Evolutionary conservation across 2,888 invertebrate species (phyloP).

Genomic region (Hirtodrosophila duncani): DNA sequence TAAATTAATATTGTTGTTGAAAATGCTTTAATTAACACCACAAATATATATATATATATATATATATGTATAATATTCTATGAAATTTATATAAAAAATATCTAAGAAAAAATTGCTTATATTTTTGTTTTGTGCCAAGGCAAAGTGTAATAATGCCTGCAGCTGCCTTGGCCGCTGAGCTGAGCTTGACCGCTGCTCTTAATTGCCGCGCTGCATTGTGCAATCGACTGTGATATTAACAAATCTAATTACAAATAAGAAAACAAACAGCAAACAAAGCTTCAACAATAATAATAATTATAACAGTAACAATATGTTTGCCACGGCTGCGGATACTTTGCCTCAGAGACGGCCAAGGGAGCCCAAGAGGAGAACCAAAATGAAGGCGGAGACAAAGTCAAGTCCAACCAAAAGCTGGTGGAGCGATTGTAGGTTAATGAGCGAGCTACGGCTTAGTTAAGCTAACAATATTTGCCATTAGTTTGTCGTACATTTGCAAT

Average conservation of each 20-base stretch:
- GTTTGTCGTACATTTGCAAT: constrained; percentile 14
- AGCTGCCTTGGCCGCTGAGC: constrained; percentile 42
- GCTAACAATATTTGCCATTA: constrained; percentile 14
- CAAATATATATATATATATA: constrained; percentile 12
- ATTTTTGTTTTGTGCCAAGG: constrained; percentile 10
- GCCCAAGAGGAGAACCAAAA: constrained; percentile 25
- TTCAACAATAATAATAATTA: constrained; percentile 6
- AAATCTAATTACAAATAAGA: constrained; percentile 36
- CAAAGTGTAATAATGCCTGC: constrained; percentile 53
- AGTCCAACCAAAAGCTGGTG: constrained; percentile 60
- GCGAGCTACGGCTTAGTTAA: too few relatives aligned
- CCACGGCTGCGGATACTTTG: constrained; percentile 56
- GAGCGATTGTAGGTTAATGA: constrained; percentile 68
- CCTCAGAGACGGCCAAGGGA: constrained; percentile 42
- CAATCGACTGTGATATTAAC: constrained; percentile 35
- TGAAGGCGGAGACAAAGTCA: constrained; percentile 40
- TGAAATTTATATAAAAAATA: constrained; percentile 6
- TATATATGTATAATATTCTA: too few relatives aligned
- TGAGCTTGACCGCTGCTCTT: constrained; percentile 22
- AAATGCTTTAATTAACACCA: constrained; percentile 51
- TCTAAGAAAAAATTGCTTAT: constrained; percentile 13
- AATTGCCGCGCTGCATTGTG: constrained; percentile 39
- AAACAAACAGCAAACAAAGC: too few relatives aligned
- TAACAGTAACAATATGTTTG: constrained; percentile 51
- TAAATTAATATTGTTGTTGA: constrained; percentile 37